Evolutionary conservation across 2,797 vertebrate genomes (phyloP).

Genomic region (Phaenicophaeus curvirostris): DNA sequence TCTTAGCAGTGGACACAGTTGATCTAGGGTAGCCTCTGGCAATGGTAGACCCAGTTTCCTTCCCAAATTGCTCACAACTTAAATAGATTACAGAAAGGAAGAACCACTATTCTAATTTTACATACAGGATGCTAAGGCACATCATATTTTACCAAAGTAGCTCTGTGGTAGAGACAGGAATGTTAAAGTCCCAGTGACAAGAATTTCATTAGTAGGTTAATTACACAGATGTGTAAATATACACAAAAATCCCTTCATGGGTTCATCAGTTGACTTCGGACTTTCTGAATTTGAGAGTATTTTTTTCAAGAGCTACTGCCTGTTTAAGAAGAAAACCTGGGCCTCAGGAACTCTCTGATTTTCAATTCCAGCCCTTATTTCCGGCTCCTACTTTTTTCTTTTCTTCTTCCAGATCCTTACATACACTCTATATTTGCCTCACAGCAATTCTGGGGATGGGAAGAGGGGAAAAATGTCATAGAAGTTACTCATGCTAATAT

Average conservation of each 20-base stretch:
- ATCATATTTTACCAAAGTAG: neutral
- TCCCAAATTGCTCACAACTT: neutral
- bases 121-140: neutral
- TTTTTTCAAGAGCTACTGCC: neutral
- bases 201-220: neutral
- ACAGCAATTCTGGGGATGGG: neutral
- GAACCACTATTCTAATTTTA: neutral
- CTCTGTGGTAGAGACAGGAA: neutral
- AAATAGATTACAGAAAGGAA: neutral
- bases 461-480: conserved; percentile 16
- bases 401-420: neutral
- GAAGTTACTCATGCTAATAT: conserved; percentile 35
- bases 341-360: neutral
- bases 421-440: neutral
- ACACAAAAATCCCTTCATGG: neutral
- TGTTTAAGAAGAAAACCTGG: neutral
- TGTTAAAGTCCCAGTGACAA: neutral
- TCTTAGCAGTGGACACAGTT: neutral
- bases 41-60: neutral
- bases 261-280: neutral
- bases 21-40: neutral
- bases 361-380: neutral
- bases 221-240: neutral
- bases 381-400: neutral
- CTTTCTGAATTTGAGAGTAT: neutral